phyloP scores from a whole-genome alignment of 1,140 invertebrate genomes.

The Diabrotica undecimpunctata region DNA sequence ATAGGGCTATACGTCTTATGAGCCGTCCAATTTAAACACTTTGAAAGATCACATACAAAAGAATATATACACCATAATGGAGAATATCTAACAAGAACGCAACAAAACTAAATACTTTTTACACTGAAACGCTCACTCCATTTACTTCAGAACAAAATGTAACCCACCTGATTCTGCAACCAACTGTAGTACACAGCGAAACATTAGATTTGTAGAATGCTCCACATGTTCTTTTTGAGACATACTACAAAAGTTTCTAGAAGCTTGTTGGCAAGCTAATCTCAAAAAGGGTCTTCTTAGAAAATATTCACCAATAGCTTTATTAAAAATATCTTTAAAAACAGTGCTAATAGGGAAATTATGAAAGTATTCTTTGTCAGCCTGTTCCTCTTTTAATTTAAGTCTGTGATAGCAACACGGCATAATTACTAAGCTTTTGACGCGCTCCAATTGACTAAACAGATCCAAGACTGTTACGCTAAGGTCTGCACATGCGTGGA shows the following conservation, averaged over 20 bases:
- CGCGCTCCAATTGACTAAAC: constrained; percentile 60
- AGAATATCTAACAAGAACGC: too few species aligned
- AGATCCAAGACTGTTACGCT: constrained; percentile 68
- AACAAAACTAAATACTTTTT: too few species aligned
- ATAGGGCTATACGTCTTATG: too few species aligned
- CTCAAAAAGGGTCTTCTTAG: constrained; percentile 62
- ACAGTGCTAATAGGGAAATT: constrained; percentile 62
- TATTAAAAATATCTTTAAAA: constrained; percentile 46
- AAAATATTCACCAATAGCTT: constrained; percentile 45
- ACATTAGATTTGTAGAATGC: constrained; percentile 57
- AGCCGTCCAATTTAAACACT: too few species aligned
- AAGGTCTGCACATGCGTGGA: constrained; percentile 84
- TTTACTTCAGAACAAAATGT: too few species aligned
- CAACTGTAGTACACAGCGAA: constrained; percentile 58
- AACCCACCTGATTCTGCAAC: constrained; percentile 53
- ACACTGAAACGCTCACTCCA: too few species aligned
- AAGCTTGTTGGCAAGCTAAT: constrained; percentile 59
- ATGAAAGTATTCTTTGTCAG: constrained; percentile 48
- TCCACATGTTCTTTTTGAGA: constrained; percentile 46
- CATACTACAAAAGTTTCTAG: constrained; percentile 49
- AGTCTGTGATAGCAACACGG: constrained; percentile 79
- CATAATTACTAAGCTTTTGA: constrained; percentile 64
- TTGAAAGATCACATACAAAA: too few species aligned
- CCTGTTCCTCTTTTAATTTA: constrained; percentile 21
- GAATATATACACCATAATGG: too few species aligned